Percentiles rank a stretch among this genome's conserved stretches.
Evolutionary conservation across 2,888 invertebrate genomes (phyloP).

Genomic region (Drosophila cognata): DNA sequence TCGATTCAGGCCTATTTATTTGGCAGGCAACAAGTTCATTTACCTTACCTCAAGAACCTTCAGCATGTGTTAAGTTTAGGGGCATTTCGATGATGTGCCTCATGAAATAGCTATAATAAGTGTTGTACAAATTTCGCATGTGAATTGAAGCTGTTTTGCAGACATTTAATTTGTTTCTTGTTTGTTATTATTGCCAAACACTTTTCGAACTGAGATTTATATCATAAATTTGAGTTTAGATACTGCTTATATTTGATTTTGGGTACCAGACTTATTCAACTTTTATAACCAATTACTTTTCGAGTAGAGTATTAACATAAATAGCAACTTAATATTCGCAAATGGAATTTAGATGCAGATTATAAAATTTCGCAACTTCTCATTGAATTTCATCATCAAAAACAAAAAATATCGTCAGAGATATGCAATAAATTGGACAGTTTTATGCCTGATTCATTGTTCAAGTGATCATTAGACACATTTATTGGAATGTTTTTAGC

Average conservation of each 20-base stretch:
- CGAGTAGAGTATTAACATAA: background rate
- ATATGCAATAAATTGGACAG: conserved; percentile 15
- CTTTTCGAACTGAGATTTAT: background rate
- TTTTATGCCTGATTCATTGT: conserved; percentile 31
- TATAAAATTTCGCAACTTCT: background rate
- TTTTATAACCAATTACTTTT: background rate
- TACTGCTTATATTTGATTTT: background rate
- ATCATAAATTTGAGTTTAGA: background rate
- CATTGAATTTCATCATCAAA: conserved; percentile 1
- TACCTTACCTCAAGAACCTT: conserved; percentile 47
- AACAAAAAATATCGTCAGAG: background rate
- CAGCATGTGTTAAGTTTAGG: conserved; percentile 19
- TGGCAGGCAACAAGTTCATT: conserved; percentile 64
- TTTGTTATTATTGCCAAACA: background rate
- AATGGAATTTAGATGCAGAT: background rate
- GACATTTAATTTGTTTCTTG: background rate
- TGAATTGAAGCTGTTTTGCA: background rate
- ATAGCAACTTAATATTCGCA: background rate
- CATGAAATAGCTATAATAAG: background rate
- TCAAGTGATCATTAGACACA: conserved; percentile 39
- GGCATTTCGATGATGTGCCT: background rate
- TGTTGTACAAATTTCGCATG: background rate
- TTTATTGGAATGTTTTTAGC: conserved; percentile 35
- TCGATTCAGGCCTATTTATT: conserved; percentile 47
- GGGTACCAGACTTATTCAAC: background rate